Base-by-base conservation (phyloP, 2,888 invertebrate species). In the Drosophila percnosoma region DNA sequence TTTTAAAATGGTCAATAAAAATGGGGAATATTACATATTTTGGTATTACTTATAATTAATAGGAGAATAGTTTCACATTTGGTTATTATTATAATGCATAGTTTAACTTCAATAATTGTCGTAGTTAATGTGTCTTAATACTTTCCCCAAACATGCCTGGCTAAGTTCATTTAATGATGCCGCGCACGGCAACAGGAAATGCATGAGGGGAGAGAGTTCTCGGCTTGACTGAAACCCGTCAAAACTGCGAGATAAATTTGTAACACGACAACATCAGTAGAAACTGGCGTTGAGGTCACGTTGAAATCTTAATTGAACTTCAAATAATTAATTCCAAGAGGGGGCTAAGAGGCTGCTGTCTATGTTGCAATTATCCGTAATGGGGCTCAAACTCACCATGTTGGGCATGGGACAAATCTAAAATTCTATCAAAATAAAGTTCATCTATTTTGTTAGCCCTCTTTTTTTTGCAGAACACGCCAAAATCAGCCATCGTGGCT, bases 361-460 rank as follows among this genome's bases (percentile, higher is more conserved):
- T n/a, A 1, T 8, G n/a, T 33, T 38, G 40, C 29, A n/a, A 55
- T 66, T 66, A 66, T 38, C 57, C 29, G 27, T 33, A 57, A 68
- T 68, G 36, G 24, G 34, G 64, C n/a, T 21, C 10, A 36, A 42
- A 40, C 34, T 40, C 24, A 8, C 1, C 42, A 5, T 24, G 24
- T 24, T 45, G 15, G 15, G 15, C 45, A 15, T 24, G 15, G 15
- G 24, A 24, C 15, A 45, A 42, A 36, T 74, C 75, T 70, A 80
- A 80, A 72, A 80, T 80, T 80, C 78, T 42, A 80, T 80, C 74
- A 73, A 68, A 60, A 66, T 73, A 61, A 58, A 61, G 55, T 42
- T 34, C 42, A 36, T 49, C 54, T 65, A 53, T 64, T 72, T 60
- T 51, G 52, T 40, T 40, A 55, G 36, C 57, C 65, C 55, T 52